Conservation (phyloP, 2,797 vertebrate species). For the Loriculus beryllinus region DNA sequence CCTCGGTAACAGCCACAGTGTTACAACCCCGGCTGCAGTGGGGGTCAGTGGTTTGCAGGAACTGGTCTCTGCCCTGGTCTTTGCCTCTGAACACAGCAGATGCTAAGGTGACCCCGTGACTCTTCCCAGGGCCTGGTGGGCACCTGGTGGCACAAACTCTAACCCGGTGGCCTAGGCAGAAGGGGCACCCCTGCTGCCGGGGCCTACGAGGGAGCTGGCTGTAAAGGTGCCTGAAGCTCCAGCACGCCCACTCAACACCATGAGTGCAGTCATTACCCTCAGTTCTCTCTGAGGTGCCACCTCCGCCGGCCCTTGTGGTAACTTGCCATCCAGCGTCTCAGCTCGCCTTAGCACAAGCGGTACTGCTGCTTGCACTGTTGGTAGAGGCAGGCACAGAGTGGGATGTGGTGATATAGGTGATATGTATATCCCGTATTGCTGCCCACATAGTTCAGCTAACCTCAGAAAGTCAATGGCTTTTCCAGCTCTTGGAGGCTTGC, state of each 20-base stretch:
- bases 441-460: neutral
- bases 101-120: accelerated
- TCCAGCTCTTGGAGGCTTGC: neutral
- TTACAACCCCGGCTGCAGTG: neutral
- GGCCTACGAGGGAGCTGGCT: neutral
- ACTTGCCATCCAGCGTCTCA: neutral
- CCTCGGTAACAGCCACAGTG: accelerated
- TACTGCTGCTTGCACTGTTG: accelerated
- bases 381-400: accelerated
- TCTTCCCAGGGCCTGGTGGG: neutral
- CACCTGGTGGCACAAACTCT: accelerated
- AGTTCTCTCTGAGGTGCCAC: neutral
- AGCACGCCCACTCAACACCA: too few relatives aligned
- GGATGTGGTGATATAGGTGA: neutral
- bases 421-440: neutral
- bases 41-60: neutral
- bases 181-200: accelerated
- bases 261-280: neutral
- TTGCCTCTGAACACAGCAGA: neutral
- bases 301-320: neutral
- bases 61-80: too few relatives aligned
- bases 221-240: neutral
- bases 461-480: neutral
- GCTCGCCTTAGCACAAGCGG: neutral
- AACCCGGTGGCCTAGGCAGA: neutral